phyloP scores from a whole-genome alignment of 2,113 vertebrate genomes.

The Charina bottae region DNA sequence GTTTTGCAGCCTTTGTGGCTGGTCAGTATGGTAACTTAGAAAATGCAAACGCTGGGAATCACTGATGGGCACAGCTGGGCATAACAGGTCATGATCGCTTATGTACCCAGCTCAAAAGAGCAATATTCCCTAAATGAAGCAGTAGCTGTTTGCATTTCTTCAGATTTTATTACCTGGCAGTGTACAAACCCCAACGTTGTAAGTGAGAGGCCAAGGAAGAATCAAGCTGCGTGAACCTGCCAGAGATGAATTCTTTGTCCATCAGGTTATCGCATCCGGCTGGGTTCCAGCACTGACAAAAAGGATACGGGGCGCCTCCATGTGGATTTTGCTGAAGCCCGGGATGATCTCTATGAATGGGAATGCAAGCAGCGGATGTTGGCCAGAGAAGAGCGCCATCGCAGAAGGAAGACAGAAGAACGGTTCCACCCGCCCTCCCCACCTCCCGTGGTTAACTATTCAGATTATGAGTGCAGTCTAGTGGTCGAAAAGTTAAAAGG shows the following conservation, averaged over 20 bases:
- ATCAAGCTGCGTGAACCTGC: fast-evolving
- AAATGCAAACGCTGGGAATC: background rate
- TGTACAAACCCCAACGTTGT: background rate
- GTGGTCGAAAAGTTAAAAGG: slow-evolving; percentile 97
- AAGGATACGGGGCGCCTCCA: slow-evolving; percentile 93
- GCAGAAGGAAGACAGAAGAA: slow-evolving; percentile 88
- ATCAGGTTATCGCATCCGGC: slow-evolving; percentile 89
- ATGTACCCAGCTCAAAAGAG: background rate
- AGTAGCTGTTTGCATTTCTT: background rate
- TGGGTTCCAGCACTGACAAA: slow-evolving; percentile 96
- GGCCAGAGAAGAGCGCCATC: slow-evolving; percentile 91
- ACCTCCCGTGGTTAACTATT: slow-evolving; percentile 92
- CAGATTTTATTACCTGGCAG: background rate
- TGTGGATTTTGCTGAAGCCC: slow-evolving; percentile 93
- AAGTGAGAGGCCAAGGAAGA: too few relatives aligned
- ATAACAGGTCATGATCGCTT: background rate
- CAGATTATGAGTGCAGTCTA: slow-evolving; percentile 90
- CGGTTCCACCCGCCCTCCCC: slow-evolving; percentile 87
- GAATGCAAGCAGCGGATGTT: slow-evolving; percentile 94
- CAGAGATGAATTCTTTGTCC: fast-evolving
- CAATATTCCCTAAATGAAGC: background rate
- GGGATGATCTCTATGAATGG: slow-evolving; percentile 97
- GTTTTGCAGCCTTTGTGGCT: background rate
- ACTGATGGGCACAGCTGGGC: background rate
- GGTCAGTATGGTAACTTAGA: background rate